phyloP scores from a whole-genome alignment of 2,113 vertebrate genomes.

The Oreochromis niloticus region DNA sequence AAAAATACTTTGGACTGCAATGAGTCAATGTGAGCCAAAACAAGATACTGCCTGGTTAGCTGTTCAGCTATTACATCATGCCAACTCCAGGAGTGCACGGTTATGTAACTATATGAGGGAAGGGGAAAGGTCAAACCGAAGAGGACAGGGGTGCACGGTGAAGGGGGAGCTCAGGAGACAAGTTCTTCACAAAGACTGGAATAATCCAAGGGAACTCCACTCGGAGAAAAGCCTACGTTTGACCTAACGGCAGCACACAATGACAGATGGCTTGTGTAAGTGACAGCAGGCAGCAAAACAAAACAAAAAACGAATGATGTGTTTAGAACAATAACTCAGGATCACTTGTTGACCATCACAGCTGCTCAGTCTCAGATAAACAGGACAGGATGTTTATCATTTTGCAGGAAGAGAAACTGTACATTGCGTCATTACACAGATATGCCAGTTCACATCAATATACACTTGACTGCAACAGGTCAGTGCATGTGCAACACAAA shows the following conservation, averaged over 20 bases:
- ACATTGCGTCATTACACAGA: neutral
- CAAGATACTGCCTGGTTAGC: neutral
- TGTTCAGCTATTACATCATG: slow-evolving; percentile 10
- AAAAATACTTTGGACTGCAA: neutral
- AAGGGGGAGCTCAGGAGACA: neutral
- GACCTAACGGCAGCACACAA: neutral
- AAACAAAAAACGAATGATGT: neutral
- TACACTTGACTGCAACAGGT: neutral
- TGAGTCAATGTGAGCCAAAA: neutral
- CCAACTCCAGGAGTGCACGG: neutral
- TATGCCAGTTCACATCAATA: neutral
- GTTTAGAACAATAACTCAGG: slow-evolving; percentile 1
- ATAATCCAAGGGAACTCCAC: neutral
- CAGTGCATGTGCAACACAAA: neutral
- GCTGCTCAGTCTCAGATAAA: neutral
- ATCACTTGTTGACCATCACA: neutral
- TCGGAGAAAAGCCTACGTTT: neutral
- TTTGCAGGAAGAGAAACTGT: neutral
- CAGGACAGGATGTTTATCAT: neutral
- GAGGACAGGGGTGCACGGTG: neutral
- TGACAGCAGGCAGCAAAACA: neutral
- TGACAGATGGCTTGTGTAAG: neutral
- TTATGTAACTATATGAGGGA: slow-evolving; percentile 40
- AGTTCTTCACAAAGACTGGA: neutral
- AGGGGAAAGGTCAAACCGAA: neutral